Conservation (phyloP, 2,888 invertebrate genomes). For the Cerastis leucographa region DNA sequence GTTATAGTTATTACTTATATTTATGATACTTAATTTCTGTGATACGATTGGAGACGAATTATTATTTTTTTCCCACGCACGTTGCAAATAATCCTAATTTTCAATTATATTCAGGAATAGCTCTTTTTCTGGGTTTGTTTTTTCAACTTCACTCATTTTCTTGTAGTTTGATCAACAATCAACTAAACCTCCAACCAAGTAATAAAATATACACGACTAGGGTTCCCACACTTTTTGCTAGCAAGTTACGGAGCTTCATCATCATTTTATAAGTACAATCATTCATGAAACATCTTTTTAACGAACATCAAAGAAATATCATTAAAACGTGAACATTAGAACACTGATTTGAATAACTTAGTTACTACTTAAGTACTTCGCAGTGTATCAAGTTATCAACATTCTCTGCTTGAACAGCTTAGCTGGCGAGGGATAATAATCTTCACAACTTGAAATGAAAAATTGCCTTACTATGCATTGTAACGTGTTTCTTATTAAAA, state of each 20-base stretch:
- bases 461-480: neutral
- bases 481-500: slow-evolving; percentile 8
- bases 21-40: too few relatives aligned
- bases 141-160: too few relatives aligned
- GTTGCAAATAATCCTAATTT: too few relatives aligned
- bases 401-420: neutral
- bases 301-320: neutral
- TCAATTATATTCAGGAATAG: too few relatives aligned
- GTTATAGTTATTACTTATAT: too few relatives aligned
- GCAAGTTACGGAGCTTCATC: neutral
- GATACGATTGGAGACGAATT: too few relatives aligned
- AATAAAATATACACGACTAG: too few relatives aligned
- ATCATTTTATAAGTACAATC: neutral
- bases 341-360: neutral
- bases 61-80: too few relatives aligned
- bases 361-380: neutral
- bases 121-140: too few relatives aligned
- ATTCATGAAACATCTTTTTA: neutral
- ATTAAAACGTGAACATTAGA: neutral
- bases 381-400: neutral
- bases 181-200: too few relatives aligned
- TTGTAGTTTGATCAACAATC: too few relatives aligned
- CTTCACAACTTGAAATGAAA: neutral
- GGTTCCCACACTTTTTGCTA: too few relatives aligned
- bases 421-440: neutral